Base-by-base conservation (phyloP, 2,113 vertebrate genomes). In the Puntigrus tetrazona region DNA sequence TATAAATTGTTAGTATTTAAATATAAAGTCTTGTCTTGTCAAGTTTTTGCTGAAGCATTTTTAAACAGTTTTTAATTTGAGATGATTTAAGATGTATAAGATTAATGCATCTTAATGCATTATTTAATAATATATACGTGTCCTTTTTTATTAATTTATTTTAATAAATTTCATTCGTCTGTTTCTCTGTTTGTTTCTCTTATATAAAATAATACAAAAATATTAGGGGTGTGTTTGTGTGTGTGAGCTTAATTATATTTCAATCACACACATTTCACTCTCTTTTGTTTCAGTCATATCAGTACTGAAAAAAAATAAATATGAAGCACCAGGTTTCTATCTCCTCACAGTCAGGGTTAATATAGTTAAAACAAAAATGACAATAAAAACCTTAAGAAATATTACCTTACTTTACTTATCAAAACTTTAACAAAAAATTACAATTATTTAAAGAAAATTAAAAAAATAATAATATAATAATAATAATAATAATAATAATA, bases 181-280 rank as follows among this genome's bases (percentile, higher is more conserved):
- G 61, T 52, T 4, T 52, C 7, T 52, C 47, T 52, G 50, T 52
- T 50, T 50, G 14, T 65, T 65, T 65, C 59, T 13, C 27, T 31
- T 18, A 65, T 14, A 14, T 4, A 47, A 47, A 16, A 47, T 3
- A 13, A 61, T 10, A 3, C 3, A 34, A 8, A 65, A 8, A 59
- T 65, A 8, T 2, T 31, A 6, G 13, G 31, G 16, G 5, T n/a
- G n/a, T n/a, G n/a, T n/a, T n/a, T n/a, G 27, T 59, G 22, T 34
- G 61, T 8, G 29, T 2, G 3, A 65, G 20, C 41, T 31, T 61
- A 14, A 29, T 88, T 72, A 20, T 25, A 43, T 41, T 43, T 79
- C 67, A 69, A 31, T 78, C 74, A 50, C 78, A 57, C 45, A 70
- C 69, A 85, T 18, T 69, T 13, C 34, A 31, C 31, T 70, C 67